Evolutionary conservation across 2,113 vertebrate species (phyloP).

Genomic region (Thermophis baileyi): DNA sequence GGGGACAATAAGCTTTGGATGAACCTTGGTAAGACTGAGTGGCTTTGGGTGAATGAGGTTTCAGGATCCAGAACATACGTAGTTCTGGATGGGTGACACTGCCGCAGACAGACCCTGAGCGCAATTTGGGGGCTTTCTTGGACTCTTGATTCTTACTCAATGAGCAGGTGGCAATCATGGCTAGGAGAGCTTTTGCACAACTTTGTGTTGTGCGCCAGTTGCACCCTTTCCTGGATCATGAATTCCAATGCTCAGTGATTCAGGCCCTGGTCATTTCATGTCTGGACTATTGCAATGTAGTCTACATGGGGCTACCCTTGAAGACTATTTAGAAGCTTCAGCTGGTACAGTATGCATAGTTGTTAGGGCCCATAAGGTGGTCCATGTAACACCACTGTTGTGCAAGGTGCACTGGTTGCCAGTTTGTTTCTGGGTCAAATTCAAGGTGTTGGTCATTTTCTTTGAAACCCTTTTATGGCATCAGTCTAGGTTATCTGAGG

Average conservation of each 20-base stretch:
- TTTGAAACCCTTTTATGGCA: not conserved
- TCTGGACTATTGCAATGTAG: not conserved
- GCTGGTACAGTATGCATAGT: not conserved
- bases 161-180: not conserved
- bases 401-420: not conserved
- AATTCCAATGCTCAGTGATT: not conserved
- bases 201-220: not conserved
- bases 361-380: not conserved
- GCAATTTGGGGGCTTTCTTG: not conserved
- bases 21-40: not conserved
- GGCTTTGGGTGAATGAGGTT: not conserved
- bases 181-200: not conserved
- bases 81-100: not conserved
- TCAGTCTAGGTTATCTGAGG: not conserved
- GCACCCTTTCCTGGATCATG: not conserved
- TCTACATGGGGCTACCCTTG: not conserved
- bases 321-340: not conserved
- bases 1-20: not conserved
- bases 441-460: not conserved
- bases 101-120: not conserved
- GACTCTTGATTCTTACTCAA: not conserved
- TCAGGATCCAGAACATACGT: not conserved
- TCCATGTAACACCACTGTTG: not conserved
- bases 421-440: not conserved
- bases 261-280: not conserved